A percentile compares a stretch with the other conserved stretches of the same genome.
Conservation (phyloP, 2,888 invertebrate species). For the Merodon equestris region DNA sequence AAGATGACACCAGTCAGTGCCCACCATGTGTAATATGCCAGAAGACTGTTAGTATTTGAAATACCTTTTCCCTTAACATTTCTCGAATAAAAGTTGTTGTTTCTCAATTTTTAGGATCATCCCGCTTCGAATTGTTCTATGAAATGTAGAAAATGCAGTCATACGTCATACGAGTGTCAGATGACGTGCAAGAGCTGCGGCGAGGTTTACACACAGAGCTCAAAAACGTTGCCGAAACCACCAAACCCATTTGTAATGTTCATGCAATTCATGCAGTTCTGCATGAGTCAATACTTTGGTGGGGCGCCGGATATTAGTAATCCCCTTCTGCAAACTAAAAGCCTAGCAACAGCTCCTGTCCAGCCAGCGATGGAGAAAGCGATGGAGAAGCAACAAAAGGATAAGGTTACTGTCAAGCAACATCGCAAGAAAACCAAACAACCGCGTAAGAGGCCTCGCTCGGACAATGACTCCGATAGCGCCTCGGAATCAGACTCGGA, state of each 20-base stretch:
- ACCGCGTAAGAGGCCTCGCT: constrained; percentile 3
- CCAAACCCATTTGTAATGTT: constrained; percentile 74
- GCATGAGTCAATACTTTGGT: constrained; percentile 72
- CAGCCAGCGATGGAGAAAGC: no score
- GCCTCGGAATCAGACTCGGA: constrained; percentile 41
- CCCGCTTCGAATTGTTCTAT: constrained; percentile 73
- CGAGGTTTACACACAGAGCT: constrained; percentile 71
- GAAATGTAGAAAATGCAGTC: constrained; percentile 76
- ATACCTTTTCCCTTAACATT: neutral
- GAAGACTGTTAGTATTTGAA: constrained; percentile 71
- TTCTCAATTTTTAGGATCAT: constrained; percentile 40
- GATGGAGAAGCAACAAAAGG: constrained; percentile 8
- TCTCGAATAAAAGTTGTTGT: constrained; percentile 9
- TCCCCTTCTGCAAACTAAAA: constrained; percentile 9
- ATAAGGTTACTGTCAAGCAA: constrained; percentile 44
- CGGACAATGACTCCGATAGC: neutral
- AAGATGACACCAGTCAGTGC: constrained; percentile 69
- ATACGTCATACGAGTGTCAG: constrained; percentile 75
- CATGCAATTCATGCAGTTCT: constrained; percentile 76
- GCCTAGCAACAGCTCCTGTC: constrained; percentile 2
- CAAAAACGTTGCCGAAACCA: constrained; percentile 74
- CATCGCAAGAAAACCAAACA: constrained; percentile 17
- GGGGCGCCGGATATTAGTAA: constrained; percentile 1
- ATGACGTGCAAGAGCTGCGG: constrained; percentile 76
- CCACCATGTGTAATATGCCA: constrained; percentile 74